A percentile compares a stretch with the other conserved stretches of the same genome.
These are phyloP conservation scores for Abscondita cerata DNA, from an alignment of 2,888 invertebrate genomes.

Conservation along the genomic window DNA sequence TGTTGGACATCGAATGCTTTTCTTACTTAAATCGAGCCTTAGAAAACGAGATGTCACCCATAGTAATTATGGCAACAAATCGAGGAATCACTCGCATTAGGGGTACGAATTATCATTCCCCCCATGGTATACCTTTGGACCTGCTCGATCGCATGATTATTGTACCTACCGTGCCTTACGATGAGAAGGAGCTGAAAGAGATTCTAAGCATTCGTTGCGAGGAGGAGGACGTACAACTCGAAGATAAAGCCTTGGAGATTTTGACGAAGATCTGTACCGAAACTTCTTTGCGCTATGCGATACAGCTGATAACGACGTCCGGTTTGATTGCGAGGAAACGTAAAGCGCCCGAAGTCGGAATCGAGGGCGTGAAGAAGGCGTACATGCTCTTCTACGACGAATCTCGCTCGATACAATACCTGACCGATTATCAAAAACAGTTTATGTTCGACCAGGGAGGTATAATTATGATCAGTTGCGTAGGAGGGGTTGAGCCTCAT, in stretches of 20 bases:
- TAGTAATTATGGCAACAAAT: constrained; percentile 99
- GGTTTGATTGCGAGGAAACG: constrained; percentile 91
- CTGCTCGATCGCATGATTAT: constrained; percentile 95
- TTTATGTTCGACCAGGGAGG: constrained; percentile 85
- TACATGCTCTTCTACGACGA: constrained; percentile 96
- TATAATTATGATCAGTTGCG: no score
- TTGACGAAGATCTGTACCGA: constrained; percentile 92
- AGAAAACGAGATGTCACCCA: constrained; percentile 96
- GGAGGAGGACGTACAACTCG: constrained; percentile 97
- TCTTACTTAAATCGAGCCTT: constrained; percentile 96
- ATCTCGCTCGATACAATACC: constrained; percentile 88
- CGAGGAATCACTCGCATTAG: constrained; percentile 93
- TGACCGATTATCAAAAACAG: constrained; percentile 94
- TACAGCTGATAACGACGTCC: constrained; percentile 96
- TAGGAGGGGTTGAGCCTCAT: no score
- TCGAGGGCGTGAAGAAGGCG: constrained; percentile 94
- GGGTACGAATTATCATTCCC: constrained; percentile 91
- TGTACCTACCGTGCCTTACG: constrained; percentile 88
- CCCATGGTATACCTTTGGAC: constrained; percentile 98
- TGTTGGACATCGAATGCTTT: constrained; percentile 99
- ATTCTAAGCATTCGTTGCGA: constrained; percentile 89
- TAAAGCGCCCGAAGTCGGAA: constrained; percentile 82
- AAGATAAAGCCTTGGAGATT: constrained; percentile 87
- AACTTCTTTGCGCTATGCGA: constrained; percentile 94
- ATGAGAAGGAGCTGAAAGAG: constrained; percentile 87